phyloP scores from a whole-genome alignment of 2,888 invertebrate species.

The Syrista parreyssii region DNA sequence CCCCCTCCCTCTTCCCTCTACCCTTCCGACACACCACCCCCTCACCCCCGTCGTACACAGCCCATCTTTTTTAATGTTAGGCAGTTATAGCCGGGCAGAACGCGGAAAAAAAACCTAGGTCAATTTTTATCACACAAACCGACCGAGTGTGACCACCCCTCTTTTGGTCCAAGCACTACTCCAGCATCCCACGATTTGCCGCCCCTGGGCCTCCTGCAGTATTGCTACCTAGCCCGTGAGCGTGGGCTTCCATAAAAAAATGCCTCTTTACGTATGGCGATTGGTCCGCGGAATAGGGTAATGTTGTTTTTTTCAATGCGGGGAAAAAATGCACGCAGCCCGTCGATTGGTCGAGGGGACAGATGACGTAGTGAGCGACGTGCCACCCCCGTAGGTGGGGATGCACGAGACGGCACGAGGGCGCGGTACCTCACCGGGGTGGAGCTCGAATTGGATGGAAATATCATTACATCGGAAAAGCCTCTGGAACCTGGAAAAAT shows the following conservation, averaged over 20 bases:
- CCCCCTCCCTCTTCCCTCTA: conserved; percentile 16
- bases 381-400: conserved; percentile 56
- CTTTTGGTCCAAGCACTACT: background rate
- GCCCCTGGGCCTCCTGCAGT: background rate
- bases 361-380: conserved; percentile 67
- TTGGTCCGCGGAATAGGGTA: conserved; percentile 65
- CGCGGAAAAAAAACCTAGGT: conserved; percentile 60
- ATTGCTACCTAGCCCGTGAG: background rate
- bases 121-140: conserved; percentile 66
- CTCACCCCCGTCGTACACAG: conserved; percentile 49
- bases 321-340: conserved; percentile 64
- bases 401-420: conserved; percentile 39
- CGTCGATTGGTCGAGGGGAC: conserved; percentile 67
- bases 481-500: conserved; percentile 47
- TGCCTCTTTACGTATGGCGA: conserved; percentile 67
- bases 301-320: conserved; percentile 61
- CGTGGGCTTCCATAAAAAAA: conserved; percentile 63
- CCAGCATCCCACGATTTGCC: background rate
- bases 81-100: conserved; percentile 61
- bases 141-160: conserved; percentile 42
- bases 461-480: conserved; percentile 61
- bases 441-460: conserved; percentile 57
- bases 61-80: conserved; percentile 67
- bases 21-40: conserved; percentile 31
- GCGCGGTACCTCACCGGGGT: conserved; percentile 16